phyloP scores from a whole-genome alignment of 2,797 vertebrate species.

The Acipenser transmontanus region DNA sequence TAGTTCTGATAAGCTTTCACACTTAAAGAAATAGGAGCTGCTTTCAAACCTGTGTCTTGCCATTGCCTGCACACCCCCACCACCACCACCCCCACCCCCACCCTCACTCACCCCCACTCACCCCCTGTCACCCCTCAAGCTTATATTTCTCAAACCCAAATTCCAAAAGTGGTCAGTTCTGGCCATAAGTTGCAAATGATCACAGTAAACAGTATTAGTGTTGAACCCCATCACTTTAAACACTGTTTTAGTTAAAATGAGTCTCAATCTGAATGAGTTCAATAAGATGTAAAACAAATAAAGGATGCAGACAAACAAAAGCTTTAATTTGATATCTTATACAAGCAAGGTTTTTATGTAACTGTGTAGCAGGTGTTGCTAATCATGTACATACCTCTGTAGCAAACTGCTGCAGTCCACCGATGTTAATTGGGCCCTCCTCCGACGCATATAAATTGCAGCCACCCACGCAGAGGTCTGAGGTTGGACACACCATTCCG shows the following conservation, averaged over 20 bases:
- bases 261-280: too few relatives aligned
- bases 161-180: too few relatives aligned
- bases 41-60: slow-evolving; percentile 20
- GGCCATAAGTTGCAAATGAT: too few relatives aligned
- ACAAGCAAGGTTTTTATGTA: too few relatives aligned
- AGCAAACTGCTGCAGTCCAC: slow-evolving; percentile 90
- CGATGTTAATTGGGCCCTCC: slow-evolving; percentile 92
- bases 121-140: slow-evolving; percentile 29
- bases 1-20: slow-evolving; percentile 66
- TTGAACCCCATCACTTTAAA: too few relatives aligned
- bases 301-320: too few relatives aligned
- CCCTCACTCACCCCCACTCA: background rate
- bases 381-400: slow-evolving; percentile 66
- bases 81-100: slow-evolving; percentile 19
- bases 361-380: slow-evolving; percentile 5
- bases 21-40: slow-evolving; percentile 45
- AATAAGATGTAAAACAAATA: too few relatives aligned
- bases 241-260: too few relatives aligned
- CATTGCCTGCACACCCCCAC: too few relatives aligned
- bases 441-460: slow-evolving; percentile 88
- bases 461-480: slow-evolving; percentile 89
- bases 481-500: slow-evolving; percentile 92
- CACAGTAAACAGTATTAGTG: too few relatives aligned
- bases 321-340: too few relatives aligned
- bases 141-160: slow-evolving; percentile 25